phyloP scores from a whole-genome alignment of 2,113 vertebrate genomes.

The Arvicanthis niloticus region DNA sequence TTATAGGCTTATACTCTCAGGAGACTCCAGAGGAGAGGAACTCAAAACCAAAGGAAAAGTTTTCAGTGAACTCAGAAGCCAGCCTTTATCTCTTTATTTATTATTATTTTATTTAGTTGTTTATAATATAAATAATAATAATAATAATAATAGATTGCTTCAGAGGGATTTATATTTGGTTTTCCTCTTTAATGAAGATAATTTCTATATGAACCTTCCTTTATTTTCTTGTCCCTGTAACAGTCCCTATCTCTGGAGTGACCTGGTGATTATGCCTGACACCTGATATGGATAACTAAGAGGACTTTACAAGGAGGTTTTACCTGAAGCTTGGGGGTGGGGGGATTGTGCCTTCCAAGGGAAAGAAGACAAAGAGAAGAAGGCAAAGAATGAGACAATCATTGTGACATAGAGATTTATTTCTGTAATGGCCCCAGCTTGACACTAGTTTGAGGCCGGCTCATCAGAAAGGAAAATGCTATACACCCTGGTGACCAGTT shows the following conservation, averaged over 20 bases:
- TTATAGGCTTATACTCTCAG: constrained; percentile 71
- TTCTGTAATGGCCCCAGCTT: neutral
- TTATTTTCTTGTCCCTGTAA: constrained; percentile 49
- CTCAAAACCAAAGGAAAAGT: constrained; percentile 61
- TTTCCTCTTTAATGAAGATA: neutral
- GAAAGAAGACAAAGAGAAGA: neutral
- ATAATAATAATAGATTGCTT: constrained; percentile 44
- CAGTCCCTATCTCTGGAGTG: neutral
- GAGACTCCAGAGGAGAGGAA: constrained; percentile 69
- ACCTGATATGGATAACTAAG: neutral
- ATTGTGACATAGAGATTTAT: neutral
- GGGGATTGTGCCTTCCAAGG: neutral
- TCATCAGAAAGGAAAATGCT: neutral
- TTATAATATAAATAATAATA: neutral
- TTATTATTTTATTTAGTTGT: neutral
- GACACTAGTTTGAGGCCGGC: neutral
- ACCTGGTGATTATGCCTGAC: neutral
- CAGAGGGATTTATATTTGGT: constrained; percentile 43
- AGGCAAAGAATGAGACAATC: neutral
- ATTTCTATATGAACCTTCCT: constrained; percentile 15
- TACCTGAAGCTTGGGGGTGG: neutral
- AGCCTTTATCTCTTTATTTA: constrained; percentile 39
- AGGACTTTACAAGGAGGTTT: neutral
- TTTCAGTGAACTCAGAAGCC: constrained; percentile 52
- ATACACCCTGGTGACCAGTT: neutral